Evolutionary conservation across 1,140 invertebrate species (phyloP), one percentile per base, ranked within the genome.

Genomic region (Drosophila ohnishii): DNA sequence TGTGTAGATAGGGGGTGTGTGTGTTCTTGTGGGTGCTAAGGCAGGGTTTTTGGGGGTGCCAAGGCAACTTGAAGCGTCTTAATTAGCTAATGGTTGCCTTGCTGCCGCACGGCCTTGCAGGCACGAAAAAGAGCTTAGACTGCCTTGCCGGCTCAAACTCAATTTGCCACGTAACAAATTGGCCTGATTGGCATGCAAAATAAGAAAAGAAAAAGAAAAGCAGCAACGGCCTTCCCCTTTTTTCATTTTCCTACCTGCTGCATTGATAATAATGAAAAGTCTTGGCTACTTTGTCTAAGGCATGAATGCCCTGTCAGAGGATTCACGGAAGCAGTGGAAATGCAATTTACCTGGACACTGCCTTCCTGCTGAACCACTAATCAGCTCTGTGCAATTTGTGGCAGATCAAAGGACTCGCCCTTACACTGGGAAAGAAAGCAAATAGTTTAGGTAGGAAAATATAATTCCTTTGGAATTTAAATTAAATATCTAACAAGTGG

Each of bases 1-100:
- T 55, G 39, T 9, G 6, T 14, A 22, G 19, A 11, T 2, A 44
- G 22, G 22, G 59, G 22, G 25, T 25, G 45, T 34, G n/a, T 32
- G 14, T 40, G 8, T 42, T 63, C n/a, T 63, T 42, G 60, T 25
- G 47, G 35, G 61, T 32, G 55, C 35, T 10, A 14, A 35, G 51
- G 19, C 8, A 25, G 51, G 51, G 51, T 37, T 55, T 37, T 55
- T 55, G 19, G 51, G 39, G 40, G 39, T 59, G n/a, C 42, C 45
- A 56, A 61, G 50, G 70, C 59, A 25, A 66, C 67, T 71, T 34
- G 64, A 56, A 66, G 47, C 58, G 47, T 76, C 75, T 76, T 79
- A 86, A 87, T 86, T 86, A 87, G 72, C 75, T 83, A 86, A 83
- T 83, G 83, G 75, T 44, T 77, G 74, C 66, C 66, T 77, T 44